These are phyloP conservation scores for Triplophysa dalaica DNA, from an alignment of 2,113 vertebrate genomes.

Conservation along the genomic window DNA sequence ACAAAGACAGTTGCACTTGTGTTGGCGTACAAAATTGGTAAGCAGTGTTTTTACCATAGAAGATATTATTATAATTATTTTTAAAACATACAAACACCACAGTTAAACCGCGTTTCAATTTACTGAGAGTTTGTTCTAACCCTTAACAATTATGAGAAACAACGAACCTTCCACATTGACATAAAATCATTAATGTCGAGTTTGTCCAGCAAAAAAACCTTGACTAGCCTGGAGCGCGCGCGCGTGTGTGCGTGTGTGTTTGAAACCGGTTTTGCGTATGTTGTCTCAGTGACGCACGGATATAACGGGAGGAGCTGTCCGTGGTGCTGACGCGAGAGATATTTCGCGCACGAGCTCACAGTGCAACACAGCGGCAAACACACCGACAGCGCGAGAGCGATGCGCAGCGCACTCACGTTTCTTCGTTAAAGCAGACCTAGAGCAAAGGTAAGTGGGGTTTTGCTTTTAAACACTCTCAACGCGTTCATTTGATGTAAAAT, in stretches of 20 bases:
- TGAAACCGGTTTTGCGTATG: constrained; percentile 53
- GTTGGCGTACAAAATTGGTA: no score
- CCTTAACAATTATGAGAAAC: no score
- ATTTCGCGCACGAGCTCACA: constrained; percentile 52
- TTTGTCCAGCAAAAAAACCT: constrained; percentile 2
- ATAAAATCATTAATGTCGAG: neutral
- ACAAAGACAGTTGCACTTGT: no score
- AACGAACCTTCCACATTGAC: no score
- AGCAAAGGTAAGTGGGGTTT: constrained; percentile 71
- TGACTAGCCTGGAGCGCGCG: neutral
- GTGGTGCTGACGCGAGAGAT: constrained; percentile 62
- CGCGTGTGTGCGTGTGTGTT: neutral
- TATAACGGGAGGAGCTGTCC: constrained; percentile 81
- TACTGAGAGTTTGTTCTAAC: no score
- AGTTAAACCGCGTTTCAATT: no score
- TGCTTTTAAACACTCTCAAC: neutral
- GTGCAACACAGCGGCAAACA: constrained; percentile 41
- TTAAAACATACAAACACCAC: no score
- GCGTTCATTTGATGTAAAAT: neutral
- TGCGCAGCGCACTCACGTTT: constrained; percentile 55
- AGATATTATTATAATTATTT: no score
- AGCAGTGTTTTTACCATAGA: no score
- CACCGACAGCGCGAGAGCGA: constrained; percentile 39
- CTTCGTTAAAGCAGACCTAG: constrained; percentile 52
- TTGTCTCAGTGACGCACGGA: constrained; percentile 67